Percentiles rank a stretch among this genome's conserved stretches.
These are phyloP conservation scores for Acanthurus lineatus DNA, from an alignment of 2,797 vertebrate genomes.

Conservation along the genomic window DNA sequence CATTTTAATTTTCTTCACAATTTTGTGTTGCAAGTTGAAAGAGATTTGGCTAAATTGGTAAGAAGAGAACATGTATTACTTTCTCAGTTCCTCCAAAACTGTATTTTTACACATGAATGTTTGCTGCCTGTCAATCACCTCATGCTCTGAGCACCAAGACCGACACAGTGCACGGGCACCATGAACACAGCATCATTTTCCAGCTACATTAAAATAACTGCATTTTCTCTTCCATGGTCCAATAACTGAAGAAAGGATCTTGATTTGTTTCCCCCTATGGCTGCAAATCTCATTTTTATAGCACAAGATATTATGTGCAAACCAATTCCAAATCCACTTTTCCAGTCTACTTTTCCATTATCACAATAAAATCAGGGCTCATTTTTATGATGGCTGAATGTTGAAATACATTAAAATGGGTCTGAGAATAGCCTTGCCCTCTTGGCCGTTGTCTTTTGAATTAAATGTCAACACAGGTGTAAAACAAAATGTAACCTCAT, in stretches of 20 bases:
- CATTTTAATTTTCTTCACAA: slow-evolving; percentile 13
- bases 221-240: slow-evolving; percentile 83
- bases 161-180: slow-evolving; percentile 59
- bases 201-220: slow-evolving; percentile 82
- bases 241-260: slow-evolving; percentile 83
- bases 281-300: slow-evolving; percentile 84
- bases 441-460: slow-evolving; percentile 83
- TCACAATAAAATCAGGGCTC: slow-evolving; percentile 84
- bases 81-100: slow-evolving; percentile 22
- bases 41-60: background rate
- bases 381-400: slow-evolving; percentile 80
- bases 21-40: slow-evolving; percentile 6
- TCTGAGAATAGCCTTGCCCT: slow-evolving; percentile 76
- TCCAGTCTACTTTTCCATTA: slow-evolving; percentile 84
- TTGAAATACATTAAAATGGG: slow-evolving; percentile 83
- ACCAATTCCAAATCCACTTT: slow-evolving; percentile 85
- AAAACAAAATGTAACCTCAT: slow-evolving; percentile 86
- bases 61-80: slow-evolving; percentile 13
- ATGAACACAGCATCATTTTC: slow-evolving; percentile 71
- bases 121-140: slow-evolving; percentile 58
- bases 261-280: slow-evolving; percentile 83
- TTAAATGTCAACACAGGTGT: slow-evolving; percentile 87
- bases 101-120: slow-evolving; percentile 44
- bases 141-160: slow-evolving; percentile 53
- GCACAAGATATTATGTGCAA: slow-evolving; percentile 82